A percentile compares a stretch with the other conserved stretches of the same genome.
These are phyloP conservation scores for Corythucha ciliata DNA, from an alignment of 2,888 invertebrate species.

Conservation along the genomic window DNA sequence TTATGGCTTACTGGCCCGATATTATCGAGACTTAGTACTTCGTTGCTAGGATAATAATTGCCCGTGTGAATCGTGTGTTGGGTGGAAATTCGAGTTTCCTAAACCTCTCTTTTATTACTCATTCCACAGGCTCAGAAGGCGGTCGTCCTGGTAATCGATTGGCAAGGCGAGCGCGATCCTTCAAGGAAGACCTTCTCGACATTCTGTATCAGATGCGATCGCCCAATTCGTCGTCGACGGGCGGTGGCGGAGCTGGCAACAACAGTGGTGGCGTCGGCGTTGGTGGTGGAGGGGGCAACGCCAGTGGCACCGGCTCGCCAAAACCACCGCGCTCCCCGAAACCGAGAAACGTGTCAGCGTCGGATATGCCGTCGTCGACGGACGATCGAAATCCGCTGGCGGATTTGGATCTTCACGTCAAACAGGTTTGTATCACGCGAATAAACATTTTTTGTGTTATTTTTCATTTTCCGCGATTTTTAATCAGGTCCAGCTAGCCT, in stretches of 20 bases:
- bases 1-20: no score
- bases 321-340: slow-evolving; percentile 44
- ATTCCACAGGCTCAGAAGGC: slow-evolving; percentile 26
- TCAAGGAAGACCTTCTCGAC: slow-evolving; percentile 86
- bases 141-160: slow-evolving; percentile 61
- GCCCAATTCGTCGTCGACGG: slow-evolving; percentile 43
- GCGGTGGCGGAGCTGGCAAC: slow-evolving; percentile 27
- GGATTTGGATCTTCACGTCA: slow-evolving; percentile 65
- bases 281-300: slow-evolving; percentile 28
- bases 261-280: no score
- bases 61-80: no score
- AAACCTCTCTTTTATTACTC: no score
- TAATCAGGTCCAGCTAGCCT: slow-evolving; percentile 60
- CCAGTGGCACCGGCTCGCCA: slow-evolving; percentile 40
- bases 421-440: slow-evolving; percentile 39
- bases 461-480: no score
- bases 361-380: slow-evolving; percentile 49
- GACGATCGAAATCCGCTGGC: slow-evolving; percentile 54
- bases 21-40: no score
- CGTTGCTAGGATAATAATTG: no score
- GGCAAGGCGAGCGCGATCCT: slow-evolving; percentile 77
- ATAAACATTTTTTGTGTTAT: not conserved
- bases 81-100: no score
- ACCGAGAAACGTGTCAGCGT: slow-evolving; percentile 41
- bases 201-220: slow-evolving; percentile 84